These are phyloP conservation scores for Porites divaricata DNA, from an alignment of 92 coral and sea anemone genomes.

Conservation along the genomic window DNA sequence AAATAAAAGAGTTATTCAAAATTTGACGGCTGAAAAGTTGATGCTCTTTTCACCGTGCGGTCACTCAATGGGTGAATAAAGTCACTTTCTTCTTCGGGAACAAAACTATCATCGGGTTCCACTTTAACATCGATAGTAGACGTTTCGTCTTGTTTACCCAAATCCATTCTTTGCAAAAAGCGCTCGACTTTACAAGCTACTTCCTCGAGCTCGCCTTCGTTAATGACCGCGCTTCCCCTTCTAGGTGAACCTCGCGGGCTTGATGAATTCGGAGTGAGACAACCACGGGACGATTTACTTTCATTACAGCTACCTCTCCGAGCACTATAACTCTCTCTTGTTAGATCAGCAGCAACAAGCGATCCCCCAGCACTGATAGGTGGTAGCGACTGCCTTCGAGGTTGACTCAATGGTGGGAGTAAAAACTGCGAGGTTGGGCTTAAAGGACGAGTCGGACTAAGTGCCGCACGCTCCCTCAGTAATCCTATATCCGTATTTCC, in stretches of 20 bases:
- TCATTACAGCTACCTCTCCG: conserved; percentile 61
- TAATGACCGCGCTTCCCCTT: conserved; percentile 63
- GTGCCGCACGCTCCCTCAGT: conserved; percentile 3
- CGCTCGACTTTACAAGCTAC: conserved; percentile 76
- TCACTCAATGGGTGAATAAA: conserved; percentile 9
- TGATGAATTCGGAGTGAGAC: conserved; percentile 31
- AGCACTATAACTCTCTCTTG: conserved; percentile 8
- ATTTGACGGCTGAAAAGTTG: conserved; percentile 70
- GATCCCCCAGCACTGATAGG: conserved; percentile 77
- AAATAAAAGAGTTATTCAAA: conserved; percentile 49
- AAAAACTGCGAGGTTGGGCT: conserved; percentile 72
- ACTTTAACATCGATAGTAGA: conserved; percentile 11
- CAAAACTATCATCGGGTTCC: conserved; percentile 2
- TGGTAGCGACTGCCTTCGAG: conserved; percentile 84
- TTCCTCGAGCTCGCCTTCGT: conserved; percentile 69
- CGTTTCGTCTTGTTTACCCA: conserved; percentile 55
- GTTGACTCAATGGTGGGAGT: conserved; percentile 81
- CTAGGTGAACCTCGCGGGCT: conserved; percentile 68
- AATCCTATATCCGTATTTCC: conserved; percentile 38
- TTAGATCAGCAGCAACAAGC: conserved; percentile 55
- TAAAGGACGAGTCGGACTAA: conserved; percentile 48
- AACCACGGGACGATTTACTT: conserved; percentile 32
- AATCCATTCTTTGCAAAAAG: conserved; percentile 77
- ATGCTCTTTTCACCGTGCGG: conserved; percentile 37
- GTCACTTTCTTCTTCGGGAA: conserved; percentile 42